Percentiles rank a stretch among this genome's conserved stretches.
phyloP scores from a whole-genome alignment of 1,140 invertebrate species.

The Matsumurasca onukii region DNA sequence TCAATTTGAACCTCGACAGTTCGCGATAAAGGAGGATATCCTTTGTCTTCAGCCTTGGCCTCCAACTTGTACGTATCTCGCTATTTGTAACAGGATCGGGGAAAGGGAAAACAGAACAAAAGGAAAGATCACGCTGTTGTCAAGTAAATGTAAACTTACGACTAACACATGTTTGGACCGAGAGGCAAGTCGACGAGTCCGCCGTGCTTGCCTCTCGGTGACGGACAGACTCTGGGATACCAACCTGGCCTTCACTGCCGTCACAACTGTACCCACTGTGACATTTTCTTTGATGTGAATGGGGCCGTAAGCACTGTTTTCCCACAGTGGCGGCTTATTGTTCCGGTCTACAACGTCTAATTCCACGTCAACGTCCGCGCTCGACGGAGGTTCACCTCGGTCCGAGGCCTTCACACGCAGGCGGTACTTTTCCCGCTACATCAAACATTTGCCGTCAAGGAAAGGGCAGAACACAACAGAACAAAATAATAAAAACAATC shows the following conservation, averaged over 20 bases:
- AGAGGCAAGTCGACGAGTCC: background rate
- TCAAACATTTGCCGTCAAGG: constrained; percentile 47
- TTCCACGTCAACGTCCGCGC: constrained; percentile 92
- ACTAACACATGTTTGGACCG: constrained; percentile 22
- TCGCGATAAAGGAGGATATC: constrained; percentile 87
- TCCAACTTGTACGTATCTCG: constrained; percentile 96
- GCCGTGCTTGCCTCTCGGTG: constrained; percentile 36
- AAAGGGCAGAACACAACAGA: constrained; percentile 34
- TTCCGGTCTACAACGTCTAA: constrained; percentile 97
- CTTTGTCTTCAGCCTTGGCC: constrained; percentile 95
- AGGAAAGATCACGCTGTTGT: constrained; percentile 58
- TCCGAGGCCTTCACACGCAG: constrained; percentile 92
- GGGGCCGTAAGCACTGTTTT: constrained; percentile 89
- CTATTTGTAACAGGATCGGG: constrained; percentile 55
- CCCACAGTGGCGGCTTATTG: constrained; percentile 96
- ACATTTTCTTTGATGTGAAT: constrained; percentile 97
- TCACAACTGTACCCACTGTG: constrained; percentile 95
- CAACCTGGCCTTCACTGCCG: constrained; percentile 96
- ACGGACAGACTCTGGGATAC: constrained; percentile 60
- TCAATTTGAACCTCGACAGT: constrained; percentile 96
- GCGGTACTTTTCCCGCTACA: constrained; percentile 91
- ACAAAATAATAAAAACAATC: constrained; percentile 36
- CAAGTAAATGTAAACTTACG: constrained; percentile 16
- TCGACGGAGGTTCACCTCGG: constrained; percentile 81
- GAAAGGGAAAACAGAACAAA: constrained; percentile 56